phyloP scores from a whole-genome alignment of 2,113 vertebrate species.

The Sebastes fasciatus region DNA sequence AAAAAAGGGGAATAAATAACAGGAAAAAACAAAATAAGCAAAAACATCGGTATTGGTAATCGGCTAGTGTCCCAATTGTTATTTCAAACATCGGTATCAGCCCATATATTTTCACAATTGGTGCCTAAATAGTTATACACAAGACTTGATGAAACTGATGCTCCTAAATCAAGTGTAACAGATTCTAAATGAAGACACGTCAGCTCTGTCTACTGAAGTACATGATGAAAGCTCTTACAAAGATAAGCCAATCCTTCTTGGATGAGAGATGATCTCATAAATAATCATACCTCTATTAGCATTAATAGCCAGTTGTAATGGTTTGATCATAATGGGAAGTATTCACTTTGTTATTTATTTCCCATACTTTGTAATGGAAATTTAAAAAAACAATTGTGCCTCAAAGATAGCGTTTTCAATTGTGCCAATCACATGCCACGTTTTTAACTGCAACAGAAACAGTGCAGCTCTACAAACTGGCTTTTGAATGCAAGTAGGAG shows the following conservation, averaged over 20 bases:
- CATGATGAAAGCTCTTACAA: constrained; percentile 44
- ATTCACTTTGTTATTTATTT: constrained; percentile 59
- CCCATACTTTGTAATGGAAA: constrained; percentile 55
- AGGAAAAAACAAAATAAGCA: too few species aligned
- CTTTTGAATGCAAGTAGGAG: constrained; percentile 20
- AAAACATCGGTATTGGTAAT: too few species aligned
- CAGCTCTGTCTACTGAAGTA: constrained; percentile 38
- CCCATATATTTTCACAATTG: too few species aligned
- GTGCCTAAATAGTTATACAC: not conserved
- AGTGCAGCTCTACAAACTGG: not conserved
- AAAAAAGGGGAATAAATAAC: too few species aligned
- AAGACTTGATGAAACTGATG: not conserved
- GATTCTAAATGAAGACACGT: constrained; percentile 37
- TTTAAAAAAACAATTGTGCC: constrained; percentile 47
- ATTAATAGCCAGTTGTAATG: constrained; percentile 37
- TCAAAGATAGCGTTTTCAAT: constrained; percentile 58
- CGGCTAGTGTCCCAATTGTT: too few species aligned
- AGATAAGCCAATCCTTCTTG: constrained; percentile 19
- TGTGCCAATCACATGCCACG: constrained; percentile 7
- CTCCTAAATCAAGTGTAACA: constrained; percentile 12
- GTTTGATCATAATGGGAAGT: constrained; percentile 50
- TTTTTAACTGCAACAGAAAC: constrained; percentile 1
- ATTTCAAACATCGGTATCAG: too few species aligned
- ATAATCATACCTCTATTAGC: constrained; percentile 56
- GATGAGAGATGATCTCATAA: constrained; percentile 45